Evolutionary conservation across 2,888 invertebrate species (phyloP), one percentile per base, ranked within the genome.

Genomic region (Campoplex capitator): DNA sequence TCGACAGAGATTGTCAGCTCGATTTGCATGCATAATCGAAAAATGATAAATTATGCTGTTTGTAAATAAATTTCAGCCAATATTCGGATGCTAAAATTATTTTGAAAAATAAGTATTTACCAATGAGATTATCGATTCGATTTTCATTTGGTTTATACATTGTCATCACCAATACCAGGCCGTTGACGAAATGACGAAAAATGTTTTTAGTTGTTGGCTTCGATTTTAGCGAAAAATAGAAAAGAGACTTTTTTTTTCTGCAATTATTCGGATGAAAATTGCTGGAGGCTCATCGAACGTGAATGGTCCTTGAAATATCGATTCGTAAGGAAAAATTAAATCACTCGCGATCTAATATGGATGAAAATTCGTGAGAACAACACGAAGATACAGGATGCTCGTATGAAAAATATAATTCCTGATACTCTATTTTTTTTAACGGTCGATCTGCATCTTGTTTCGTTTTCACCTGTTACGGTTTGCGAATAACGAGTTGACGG

Each of bases 401-500:
- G 32, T 32, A 62, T 32, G 11, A 62, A 16, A 42, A 18, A 58
- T 62, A 48, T 58, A 58, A 71, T 71, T 71, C 62, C 48, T 8
- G 71, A 70, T 45, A 80, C 71, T 71, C 48, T 13, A 28, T 38
- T 62, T 71, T 62, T 23, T 23, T 62, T 23, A 23, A 71, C 79
- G 48, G n/a, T 71, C 62, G 79, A 80, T 80, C 62, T 48, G 58
- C 48, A 62, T 80, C 23, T 62, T 23, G 32, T 48, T 62, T 71
- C 58, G 48, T 48, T 58, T 71, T 71, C 58, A 51, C 58, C 23
- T 38, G 58, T 48, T 58, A 35, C 48, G 62, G 71, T 35, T 80
- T 18, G 23, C 48, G 58, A 80, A 80, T 80, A 80, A 71, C 78
- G 79, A 54, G 56, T 62, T 58, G 62, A 45, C 56, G 48, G 58